A percentile compares a stretch with the other conserved stretches of the same genome.
These are phyloP conservation scores for Phengaris alcon DNA, from an alignment of 2,888 invertebrate genomes.

Conservation along the genomic window DNA sequence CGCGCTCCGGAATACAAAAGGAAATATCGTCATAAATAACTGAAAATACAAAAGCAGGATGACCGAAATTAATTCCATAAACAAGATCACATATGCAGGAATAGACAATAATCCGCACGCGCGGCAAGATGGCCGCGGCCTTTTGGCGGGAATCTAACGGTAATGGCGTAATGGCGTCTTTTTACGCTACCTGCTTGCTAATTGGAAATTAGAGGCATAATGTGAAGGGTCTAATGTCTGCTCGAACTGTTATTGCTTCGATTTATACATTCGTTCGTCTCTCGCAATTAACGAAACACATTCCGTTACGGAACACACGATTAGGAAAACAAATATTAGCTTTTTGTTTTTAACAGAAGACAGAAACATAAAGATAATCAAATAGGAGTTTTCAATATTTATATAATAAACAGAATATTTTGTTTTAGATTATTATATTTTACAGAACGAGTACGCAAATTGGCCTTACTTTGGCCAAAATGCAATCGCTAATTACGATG, in stretches of 20 bases:
- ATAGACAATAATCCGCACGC: slow-evolving; percentile 76
- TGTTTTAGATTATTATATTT: no score
- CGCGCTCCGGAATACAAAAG: slow-evolving; percentile 35
- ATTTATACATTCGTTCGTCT: slow-evolving; percentile 66
- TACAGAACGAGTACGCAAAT: no score
- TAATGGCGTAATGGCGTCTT: slow-evolving; percentile 63
- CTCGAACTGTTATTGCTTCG: slow-evolving; percentile 64
- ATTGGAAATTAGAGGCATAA: slow-evolving; percentile 75
- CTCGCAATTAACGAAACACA: slow-evolving; percentile 51
- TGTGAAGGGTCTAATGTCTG: slow-evolving; percentile 70
- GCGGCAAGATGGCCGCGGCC: slow-evolving; percentile 65
- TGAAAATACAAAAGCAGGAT: slow-evolving; percentile 55
- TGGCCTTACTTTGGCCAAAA: no score
- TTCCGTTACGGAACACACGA: slow-evolving; percentile 32
- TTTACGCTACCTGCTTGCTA: slow-evolving; percentile 78
- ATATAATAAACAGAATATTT: no score
- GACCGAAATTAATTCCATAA: slow-evolving; percentile 76
- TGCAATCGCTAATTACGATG: no score
- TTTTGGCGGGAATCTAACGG: slow-evolving; percentile 66
- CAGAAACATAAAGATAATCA: no score
- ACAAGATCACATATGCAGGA: slow-evolving; percentile 75
- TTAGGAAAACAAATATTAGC: slow-evolving; percentile 17
- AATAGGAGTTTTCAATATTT: no score
- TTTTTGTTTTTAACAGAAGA: no score
- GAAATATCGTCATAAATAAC: slow-evolving; percentile 47